Base-by-base conservation (phyloP, 1,140 invertebrate species). In the Drosophila erecta region DNA sequence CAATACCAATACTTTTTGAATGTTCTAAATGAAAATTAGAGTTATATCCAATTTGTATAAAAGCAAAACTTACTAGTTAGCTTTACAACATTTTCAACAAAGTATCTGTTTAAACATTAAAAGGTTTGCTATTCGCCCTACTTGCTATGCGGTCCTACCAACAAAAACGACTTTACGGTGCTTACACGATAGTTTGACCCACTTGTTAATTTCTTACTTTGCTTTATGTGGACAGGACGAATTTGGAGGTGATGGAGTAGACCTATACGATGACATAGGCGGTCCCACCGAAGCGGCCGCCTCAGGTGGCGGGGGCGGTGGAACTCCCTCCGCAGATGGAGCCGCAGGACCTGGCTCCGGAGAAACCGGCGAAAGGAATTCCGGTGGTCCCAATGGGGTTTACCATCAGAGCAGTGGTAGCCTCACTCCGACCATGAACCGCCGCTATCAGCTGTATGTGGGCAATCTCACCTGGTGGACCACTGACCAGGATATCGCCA, bases 391-490 rank as follows among this genome's bases (percentile, higher is more conserved):
- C 14, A 96, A 96, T 93, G 95, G 95, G 72, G 95, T 94, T 80
- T 93, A 95, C 77, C 93, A 94, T 50, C 95, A 96, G 86, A 94
- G 94, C 71, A 93, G 94, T 50, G 95, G 96, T 92, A 96, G 95
- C 91, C 95, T 95, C 86, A 94, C 94, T 69, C 94, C 95, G 41
- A 95, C 94, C 89, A 94, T 95, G 92, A 95, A 95, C 37, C 94
- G 96, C 79, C 94, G 97, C 85, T 96, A 97, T 92, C 97, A 98
- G 93, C 93, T 98, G 12, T 99, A 98, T 94, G 96, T 99, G 87
- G 98, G 98, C 81, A 99, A 99, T 93, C 94, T 99, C 49, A 98
- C 96, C 83, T 97, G 96, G 96, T 99, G 98, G 98, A 99, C 98
- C 41, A 99, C 98, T 58, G 98, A 99, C 93, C 96, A 98, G 93